Base-by-base conservation (phyloP, 1,140 invertebrate species). In the Polypedilum pembai region DNA sequence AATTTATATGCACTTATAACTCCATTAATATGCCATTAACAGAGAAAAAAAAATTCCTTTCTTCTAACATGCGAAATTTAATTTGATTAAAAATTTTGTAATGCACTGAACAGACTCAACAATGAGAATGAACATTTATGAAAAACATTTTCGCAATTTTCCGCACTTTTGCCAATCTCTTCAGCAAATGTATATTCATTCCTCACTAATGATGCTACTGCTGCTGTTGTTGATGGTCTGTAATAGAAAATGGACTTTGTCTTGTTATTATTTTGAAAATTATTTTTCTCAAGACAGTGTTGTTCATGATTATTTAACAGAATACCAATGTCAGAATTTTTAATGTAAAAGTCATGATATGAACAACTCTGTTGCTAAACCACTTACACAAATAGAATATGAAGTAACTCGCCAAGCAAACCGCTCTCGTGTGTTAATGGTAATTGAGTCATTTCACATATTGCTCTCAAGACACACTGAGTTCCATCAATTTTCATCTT, bases 121-220 rank as follows among this genome's bases (percentile, higher is more conserved):
- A 69, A 21, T 69, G 65, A 18, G 3, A 20, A 12, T 7, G 8
- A 10, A 18, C 65, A 69, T 69, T n/a, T 18, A 18, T 5, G 15
- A 21, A 69, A 69, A 20, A 18, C 20, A 7, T 20, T 20, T 69
- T 20, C 15, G 18, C 65, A 69, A 20, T 69, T 69, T 69, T 18
- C 17, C 17, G n/a, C 17, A 3, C 8, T 21, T 69, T 18, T 20
- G 1, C 65, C 65, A 4, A 69, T 69, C 1, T 20, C 17, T 18
- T 69, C 65, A 5, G 65, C 65, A 69, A 18, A 69, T 21, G 65
- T 69, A 21, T 20, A 69, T 7, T 69, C 65, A 69, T 69, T 69
- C 12, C 18, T 69, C 20, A 18, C 65, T 12, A 69, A 12, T 8
- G 45, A 56, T 17, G 45, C 0, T 7, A 18, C n/a, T 15, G 65